A percentile compares a stretch with the other conserved stretches of the same genome.
These are phyloP conservation scores for Sthenelais limicola DNA, from an alignment of 2,888 invertebrate genomes.

Conservation along the genomic window DNA sequence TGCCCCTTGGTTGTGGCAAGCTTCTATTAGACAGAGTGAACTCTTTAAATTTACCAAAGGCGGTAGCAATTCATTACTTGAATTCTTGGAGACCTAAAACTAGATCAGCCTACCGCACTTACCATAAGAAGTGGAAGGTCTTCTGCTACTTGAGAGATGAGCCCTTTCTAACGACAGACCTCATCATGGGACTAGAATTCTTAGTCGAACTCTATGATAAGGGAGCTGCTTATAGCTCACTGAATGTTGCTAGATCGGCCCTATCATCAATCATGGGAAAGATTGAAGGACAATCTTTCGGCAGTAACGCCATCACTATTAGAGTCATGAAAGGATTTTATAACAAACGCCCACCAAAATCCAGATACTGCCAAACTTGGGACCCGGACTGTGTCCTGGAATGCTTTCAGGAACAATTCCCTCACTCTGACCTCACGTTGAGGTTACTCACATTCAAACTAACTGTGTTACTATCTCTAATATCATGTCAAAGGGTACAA, in stretches of 20 bases:
- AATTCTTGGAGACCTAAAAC: slow-evolving; percentile 42
- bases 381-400: slow-evolving; percentile 6
- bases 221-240: slow-evolving; percentile 34
- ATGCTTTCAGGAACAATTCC: not conserved
- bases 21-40: not conserved
- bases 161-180: not conserved
- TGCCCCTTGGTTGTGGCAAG: not conserved
- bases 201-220: slow-evolving; percentile 29
- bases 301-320: not conserved
- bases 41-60: not conserved
- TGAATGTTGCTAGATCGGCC: slow-evolving; percentile 43
- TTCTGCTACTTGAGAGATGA: slow-evolving; percentile 38
- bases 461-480: not conserved
- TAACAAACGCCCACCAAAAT: not conserved
- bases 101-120: slow-evolving; percentile 39
- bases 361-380: not conserved
- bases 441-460: not conserved
- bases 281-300: too few relatives aligned
- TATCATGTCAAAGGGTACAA: not conserved
- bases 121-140: slow-evolving; percentile 43
- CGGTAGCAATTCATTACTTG: not conserved
- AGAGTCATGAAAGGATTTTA: not conserved
- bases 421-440: not conserved
- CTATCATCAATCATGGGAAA: too few relatives aligned
- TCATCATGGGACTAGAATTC: slow-evolving; percentile 24